Evolutionary conservation across 2,888 invertebrate genomes (phyloP).

Genomic region (Andrena chrysosceles): DNA sequence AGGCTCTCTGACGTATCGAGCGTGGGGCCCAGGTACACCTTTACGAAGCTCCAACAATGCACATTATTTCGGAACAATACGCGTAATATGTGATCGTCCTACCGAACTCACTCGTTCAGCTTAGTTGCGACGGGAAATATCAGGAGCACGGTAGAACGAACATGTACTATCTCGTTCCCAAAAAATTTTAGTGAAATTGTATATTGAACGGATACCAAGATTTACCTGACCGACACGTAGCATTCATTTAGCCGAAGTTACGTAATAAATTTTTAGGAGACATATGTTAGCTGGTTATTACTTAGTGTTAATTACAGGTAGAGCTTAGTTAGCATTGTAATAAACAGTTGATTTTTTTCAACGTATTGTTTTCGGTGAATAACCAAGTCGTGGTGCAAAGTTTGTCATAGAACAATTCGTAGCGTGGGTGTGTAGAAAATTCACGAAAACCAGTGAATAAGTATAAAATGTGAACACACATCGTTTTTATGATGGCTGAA

Average conservation of each 20-base stretch:
- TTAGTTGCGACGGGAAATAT: slow-evolving; percentile 5
- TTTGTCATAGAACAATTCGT: background rate
- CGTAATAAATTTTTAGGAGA: slow-evolving; percentile 47
- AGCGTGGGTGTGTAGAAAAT: background rate
- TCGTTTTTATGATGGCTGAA: background rate
- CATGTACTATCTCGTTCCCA: background rate
- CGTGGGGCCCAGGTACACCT: slow-evolving; percentile 28
- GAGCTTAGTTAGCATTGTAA: background rate
- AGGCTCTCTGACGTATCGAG: slow-evolving; percentile 32
- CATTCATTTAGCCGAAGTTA: slow-evolving; percentile 46
- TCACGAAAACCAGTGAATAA: background rate
- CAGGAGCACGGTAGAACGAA: background rate
- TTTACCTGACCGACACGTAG: slow-evolving; percentile 30
- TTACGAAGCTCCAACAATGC: slow-evolving; percentile 33
- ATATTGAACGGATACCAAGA: background rate
- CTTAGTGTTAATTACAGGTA: background rate
- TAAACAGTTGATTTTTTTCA: background rate
- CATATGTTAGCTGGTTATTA: background rate
- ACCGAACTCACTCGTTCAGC: slow-evolving; percentile 14
- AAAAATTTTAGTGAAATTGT: slow-evolving; percentile 4
- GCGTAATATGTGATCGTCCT: slow-evolving; percentile 8
- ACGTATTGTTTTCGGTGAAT: background rate
- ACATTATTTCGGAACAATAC: slow-evolving; percentile 38
- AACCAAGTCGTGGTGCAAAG: background rate
- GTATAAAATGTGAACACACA: background rate